Evolutionary conservation across 1,140 invertebrate species (phyloP), one percentile per base, ranked within the genome.

Genomic region (Macrotrachela quadricornifera): DNA sequence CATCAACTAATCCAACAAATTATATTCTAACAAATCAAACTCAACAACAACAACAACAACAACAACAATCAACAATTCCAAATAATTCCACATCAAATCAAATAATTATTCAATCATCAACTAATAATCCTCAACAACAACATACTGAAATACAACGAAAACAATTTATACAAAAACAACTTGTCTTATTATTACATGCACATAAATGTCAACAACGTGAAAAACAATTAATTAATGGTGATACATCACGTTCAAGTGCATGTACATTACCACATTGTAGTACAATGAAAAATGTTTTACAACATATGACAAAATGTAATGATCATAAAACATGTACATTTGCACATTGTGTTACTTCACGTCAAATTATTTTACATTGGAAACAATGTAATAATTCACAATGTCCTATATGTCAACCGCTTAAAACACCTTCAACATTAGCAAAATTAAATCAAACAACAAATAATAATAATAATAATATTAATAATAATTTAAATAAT

Each of bases 211-310:
- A 48, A 18, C 41, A 50, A 17, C 43, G 42, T 13, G 54, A 50
- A 15, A 46, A 46, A 11, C n/a, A 37, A 14, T n/a, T n/a, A n/a
- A n/a, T n/a, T n/a, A n/a, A n/a, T n/a, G n/a, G n/a, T n/a, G n/a
- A n/a, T n/a, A n/a, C n/a, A n/a, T n/a, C n/a, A n/a, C n/a, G n/a
- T n/a, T n/a, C n/a, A n/a, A n/a, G n/a, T n/a, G n/a, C n/a, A n/a
- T 99, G 94, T 70, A 79, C 77, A 16, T 73, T 97, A 48, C 88
- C 88, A 16, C 90, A 97, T 68, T 99, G 94, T 73, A 82, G 84
- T 65, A 95, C 88, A 1, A 97, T 99, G 92, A 96, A 97, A 68
- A 85, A 85, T 62, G 91, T 99, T n/a, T 74, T 99, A 49, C 87
- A 81, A 63, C 92, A 99, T 63, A 97, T 99, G 92, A 91, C 85